Conservation (phyloP, 2,888 invertebrate genomes). For the Agonopterix arenella region DNA sequence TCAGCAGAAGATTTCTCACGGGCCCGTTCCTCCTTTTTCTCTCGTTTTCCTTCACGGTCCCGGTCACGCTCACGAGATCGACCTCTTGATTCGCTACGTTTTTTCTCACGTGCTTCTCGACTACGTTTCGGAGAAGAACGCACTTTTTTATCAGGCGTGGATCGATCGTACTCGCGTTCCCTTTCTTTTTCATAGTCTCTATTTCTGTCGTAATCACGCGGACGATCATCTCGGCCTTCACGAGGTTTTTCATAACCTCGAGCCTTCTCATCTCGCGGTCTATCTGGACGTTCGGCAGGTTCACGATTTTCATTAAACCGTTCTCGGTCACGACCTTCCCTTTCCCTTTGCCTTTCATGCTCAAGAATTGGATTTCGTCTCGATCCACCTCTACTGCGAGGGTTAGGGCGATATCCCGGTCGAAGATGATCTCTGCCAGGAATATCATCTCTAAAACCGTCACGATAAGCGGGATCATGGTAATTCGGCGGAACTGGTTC, state of each 20-base stretch:
- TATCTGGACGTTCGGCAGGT: conserved; percentile 51
- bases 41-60: conserved; percentile 72
- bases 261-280: conserved; percentile 59
- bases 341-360: conserved; percentile 59
- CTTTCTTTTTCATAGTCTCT: conserved; percentile 58
- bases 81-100: conserved; percentile 63
- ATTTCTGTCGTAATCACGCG: conserved; percentile 45
- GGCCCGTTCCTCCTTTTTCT: conserved; percentile 70
- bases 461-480: conserved; percentile 58
- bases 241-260: conserved; percentile 40
- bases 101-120: conserved; percentile 56
- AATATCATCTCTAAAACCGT: conserved; percentile 54
- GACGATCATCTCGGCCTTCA: conserved; percentile 36
- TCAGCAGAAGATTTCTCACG: conserved; percentile 63
- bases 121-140: conserved; percentile 56
- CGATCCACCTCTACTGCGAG: conserved; percentile 45
- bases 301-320: conserved; percentile 59
- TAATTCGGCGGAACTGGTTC: conserved; percentile 45
- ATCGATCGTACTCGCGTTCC: conserved; percentile 57
- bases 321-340: conserved; percentile 58
- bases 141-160: conserved; percentile 57
- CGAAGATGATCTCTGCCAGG: conserved; percentile 43
- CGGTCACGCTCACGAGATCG: conserved; percentile 72
- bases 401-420: conserved; percentile 42
- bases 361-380: conserved; percentile 57